A percentile compares a stretch with the other conserved stretches of the same genome.
These are phyloP conservation scores for Diachrysia chrysitis DNA, from an alignment of 2,888 invertebrate species.

Conservation along the genomic window DNA sequence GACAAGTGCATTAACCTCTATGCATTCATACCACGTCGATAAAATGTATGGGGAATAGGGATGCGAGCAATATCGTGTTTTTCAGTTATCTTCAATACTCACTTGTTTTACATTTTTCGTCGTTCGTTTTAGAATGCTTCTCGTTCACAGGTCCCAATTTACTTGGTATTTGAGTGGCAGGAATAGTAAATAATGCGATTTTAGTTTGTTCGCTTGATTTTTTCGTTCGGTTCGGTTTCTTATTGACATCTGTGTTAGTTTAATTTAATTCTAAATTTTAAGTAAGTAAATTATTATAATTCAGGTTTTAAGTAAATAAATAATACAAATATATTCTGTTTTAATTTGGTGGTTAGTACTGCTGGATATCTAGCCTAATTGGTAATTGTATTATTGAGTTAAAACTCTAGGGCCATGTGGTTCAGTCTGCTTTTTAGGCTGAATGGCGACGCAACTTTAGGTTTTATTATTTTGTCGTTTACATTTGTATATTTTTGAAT, in stretches of 20 bases:
- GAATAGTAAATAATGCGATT: constrained; percentile 1
- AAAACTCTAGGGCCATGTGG: background rate
- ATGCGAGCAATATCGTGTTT: constrained; percentile 36
- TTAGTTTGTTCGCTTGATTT: background rate
- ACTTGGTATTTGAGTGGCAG: background rate
- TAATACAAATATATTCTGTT: background rate
- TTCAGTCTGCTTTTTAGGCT: background rate
- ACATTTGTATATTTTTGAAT: background rate
- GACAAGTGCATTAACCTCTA: constrained; percentile 66
- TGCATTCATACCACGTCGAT: constrained; percentile 54
- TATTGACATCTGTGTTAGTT: background rate
- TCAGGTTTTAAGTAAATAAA: background rate
- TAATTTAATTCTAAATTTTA: background rate
- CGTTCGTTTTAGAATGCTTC: background rate
- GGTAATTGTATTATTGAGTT: background rate
- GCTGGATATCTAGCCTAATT: background rate
- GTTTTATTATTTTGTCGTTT: background rate
- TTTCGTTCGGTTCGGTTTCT: background rate
- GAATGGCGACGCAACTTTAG: background rate
- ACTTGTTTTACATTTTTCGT: constrained; percentile 13
- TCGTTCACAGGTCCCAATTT: background rate
- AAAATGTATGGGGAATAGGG: constrained; percentile 42
- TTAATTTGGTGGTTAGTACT: background rate
- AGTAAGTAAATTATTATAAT: background rate
- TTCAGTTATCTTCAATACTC: constrained; percentile 25